Percentiles rank a stretch among this genome's conserved stretches.
Conservation (phyloP, 2,888 invertebrate genomes). For the Agapostemon virescens region DNA sequence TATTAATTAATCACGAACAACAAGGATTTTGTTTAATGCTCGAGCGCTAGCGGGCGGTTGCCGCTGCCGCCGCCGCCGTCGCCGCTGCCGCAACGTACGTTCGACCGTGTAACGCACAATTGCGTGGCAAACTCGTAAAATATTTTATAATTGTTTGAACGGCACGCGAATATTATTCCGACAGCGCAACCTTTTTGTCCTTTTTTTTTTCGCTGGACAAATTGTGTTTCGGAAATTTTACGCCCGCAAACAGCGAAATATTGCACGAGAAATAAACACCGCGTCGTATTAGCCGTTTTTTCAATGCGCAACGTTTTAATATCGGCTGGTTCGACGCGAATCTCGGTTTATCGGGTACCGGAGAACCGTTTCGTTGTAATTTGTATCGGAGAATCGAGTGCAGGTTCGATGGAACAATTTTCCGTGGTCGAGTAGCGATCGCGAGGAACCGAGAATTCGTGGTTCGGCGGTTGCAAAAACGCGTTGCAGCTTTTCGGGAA, state of each 20-base stretch:
- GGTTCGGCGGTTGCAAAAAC: neutral
- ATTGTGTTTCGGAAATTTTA: constrained; percentile 15
- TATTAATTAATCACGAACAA: constrained; percentile 40
- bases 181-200: neutral
- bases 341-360: neutral
- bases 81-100: neutral
- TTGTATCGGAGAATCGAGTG: too few relatives aligned
- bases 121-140: constrained; percentile 8
- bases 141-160: constrained; percentile 29
- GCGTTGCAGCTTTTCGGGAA: neutral
- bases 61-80: neutral
- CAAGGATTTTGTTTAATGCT: constrained; percentile 44
- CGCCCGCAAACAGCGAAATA: neutral
- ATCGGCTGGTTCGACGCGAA: neutral
- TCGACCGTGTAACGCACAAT: neutral
- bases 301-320: neutral
- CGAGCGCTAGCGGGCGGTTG: neutral
- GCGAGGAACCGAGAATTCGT: neutral
- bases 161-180: constrained; percentile 18
- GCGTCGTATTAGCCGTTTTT: neutral
- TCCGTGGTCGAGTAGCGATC: too few relatives aligned
- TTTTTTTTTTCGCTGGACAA: neutral
- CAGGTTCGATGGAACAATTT: too few relatives aligned
- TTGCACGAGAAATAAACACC: neutral
- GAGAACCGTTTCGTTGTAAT: neutral